Evolutionary conservation across 2,888 invertebrate genomes (phyloP).

Genomic region (Synanthedon myopaeformis): DNA sequence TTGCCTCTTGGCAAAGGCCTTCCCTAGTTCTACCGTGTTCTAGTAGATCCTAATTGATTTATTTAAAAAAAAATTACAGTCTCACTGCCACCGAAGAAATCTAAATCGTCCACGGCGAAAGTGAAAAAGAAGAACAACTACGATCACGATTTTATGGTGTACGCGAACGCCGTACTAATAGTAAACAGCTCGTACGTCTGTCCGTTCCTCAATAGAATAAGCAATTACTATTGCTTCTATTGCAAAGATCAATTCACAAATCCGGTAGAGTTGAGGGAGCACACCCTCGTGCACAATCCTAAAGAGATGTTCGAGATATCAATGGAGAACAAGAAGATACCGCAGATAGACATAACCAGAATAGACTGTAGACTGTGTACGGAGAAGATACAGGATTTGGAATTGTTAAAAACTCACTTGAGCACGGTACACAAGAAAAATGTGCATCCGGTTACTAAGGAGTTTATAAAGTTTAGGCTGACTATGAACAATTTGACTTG

Average conservation of each 20-base stretch:
- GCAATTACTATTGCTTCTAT: conserved; percentile 56
- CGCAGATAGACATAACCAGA: conserved; percentile 53
- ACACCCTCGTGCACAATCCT: conserved; percentile 46
- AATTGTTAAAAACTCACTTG: conserved; percentile 37
- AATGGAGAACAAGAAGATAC: conserved; percentile 47
- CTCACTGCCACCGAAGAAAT: conserved; percentile 9
- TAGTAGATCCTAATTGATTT: too few relatives aligned
- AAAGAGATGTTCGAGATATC: conserved; percentile 31
- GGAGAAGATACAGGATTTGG: conserved; percentile 41
- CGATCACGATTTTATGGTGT: conserved; percentile 40
- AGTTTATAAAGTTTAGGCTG: conserved; percentile 46
- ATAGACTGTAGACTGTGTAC: conserved; percentile 50
- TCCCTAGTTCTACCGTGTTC: too few relatives aligned
- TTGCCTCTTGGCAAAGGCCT: too few relatives aligned
- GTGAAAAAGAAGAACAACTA: conserved; percentile 12
- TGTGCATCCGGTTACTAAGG: conserved; percentile 34
- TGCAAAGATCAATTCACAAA: conserved; percentile 55
- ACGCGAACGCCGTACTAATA: conserved; percentile 38
- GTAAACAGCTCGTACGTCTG: conserved; percentile 47
- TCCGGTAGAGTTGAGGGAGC: conserved; percentile 43
- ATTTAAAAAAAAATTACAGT: conserved; percentile 4
- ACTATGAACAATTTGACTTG: conserved; percentile 40
- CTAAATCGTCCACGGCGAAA: conserved; percentile 9
- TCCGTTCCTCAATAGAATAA: conserved; percentile 48
- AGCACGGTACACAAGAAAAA: conserved; percentile 24